Evolutionary conservation across 2,113 vertebrate genomes (phyloP).

Genomic region (Theristicus caerulescens): DNA sequence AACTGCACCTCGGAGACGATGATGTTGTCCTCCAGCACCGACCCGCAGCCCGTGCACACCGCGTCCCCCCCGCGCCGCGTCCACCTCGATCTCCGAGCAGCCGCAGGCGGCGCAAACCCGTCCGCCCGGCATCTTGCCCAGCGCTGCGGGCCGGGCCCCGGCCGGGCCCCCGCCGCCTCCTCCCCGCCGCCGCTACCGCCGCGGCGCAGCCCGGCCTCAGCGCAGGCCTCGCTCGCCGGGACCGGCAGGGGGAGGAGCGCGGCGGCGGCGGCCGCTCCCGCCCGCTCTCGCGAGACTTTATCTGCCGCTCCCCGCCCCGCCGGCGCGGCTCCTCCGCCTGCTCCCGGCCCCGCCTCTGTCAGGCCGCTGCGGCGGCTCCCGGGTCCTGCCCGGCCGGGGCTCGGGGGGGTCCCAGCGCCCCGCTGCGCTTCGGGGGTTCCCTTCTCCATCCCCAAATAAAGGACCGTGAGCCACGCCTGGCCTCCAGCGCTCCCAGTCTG

Average conservation of each 20-base stretch:
- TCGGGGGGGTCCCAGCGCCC: rapidly evolving
- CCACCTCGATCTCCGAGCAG: slow-evolving; percentile 89
- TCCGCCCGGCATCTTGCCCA: slow-evolving; percentile 77
- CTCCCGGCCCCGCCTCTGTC: too few species aligned
- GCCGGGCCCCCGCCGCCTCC: neutral
- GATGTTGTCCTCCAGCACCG: slow-evolving; percentile 96
- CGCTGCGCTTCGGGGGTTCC: neutral
- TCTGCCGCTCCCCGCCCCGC: neutral
- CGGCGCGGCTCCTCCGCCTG: neutral
- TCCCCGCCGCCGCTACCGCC: too few species aligned
- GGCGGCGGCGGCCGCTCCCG: neutral
- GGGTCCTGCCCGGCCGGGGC: rapidly evolving
- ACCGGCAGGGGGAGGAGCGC: neutral
- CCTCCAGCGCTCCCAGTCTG: neutral
- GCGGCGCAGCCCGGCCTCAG: neutral
- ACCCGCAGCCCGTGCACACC: slow-evolving; percentile 91
- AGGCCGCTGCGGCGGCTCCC: rapidly evolving
- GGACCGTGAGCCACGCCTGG: neutral
- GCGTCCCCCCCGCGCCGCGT: slow-evolving; percentile 91
- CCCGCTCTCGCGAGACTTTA: neutral
- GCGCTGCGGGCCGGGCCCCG: too few species aligned
- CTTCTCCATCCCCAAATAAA: neutral
- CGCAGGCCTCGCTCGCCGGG: neutral
- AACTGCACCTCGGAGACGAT: slow-evolving; percentile 97
- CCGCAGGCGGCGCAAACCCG: slow-evolving; percentile 87